Evolutionary conservation across 2,797 vertebrate genomes (phyloP), one percentile per base, ranked within the genome.

Genomic region (Lepidocolaptes lacrymiger): DNA sequence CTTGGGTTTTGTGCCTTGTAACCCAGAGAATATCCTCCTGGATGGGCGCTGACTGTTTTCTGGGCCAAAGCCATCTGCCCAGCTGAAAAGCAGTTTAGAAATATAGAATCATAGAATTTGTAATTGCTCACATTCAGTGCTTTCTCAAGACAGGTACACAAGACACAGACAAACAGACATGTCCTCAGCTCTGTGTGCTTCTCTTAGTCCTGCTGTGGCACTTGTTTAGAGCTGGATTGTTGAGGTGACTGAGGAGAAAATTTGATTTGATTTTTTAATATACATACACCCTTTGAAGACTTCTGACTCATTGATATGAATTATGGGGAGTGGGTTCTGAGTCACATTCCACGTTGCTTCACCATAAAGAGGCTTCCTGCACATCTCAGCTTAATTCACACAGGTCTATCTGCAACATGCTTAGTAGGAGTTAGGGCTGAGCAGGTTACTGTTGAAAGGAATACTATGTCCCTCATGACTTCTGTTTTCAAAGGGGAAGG

Each of bases 391-490:
- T 24, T 54, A 37, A 16, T 79, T 68, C 27, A 37, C 28, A 49
- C 7, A 37, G 6, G 6, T 39, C 52, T 80, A 1, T 20, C 10
- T 67, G n/a, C 34, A 69, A 11, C 8, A 14, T 7, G 10, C 26
- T 63, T 39, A 39, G 39, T 14, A 39, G 39, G 39, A 39, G 12
- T 39, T 39, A 39, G 12, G 8, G 12, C 16, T 64, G 20, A 68
- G 24, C 19, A 73, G 22, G 8, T 34, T 39, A 3, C 18, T n/a
- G 4, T 37, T 69, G 34, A 58, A 76, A 68, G 10, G 13, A 49
- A 66, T 52, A 39, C 5, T 2, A 14, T 0, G 0, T 46, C 7
- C 23, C 14, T 68, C 21, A 9, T 14, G 3, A 49, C 43, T 55
- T 79, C 9, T 28, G 4, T 2, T 80, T 66, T 54, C 4, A 2